Base-by-base conservation (phyloP, 1,140 invertebrate species). In the Temnothorax nylanderi region DNA sequence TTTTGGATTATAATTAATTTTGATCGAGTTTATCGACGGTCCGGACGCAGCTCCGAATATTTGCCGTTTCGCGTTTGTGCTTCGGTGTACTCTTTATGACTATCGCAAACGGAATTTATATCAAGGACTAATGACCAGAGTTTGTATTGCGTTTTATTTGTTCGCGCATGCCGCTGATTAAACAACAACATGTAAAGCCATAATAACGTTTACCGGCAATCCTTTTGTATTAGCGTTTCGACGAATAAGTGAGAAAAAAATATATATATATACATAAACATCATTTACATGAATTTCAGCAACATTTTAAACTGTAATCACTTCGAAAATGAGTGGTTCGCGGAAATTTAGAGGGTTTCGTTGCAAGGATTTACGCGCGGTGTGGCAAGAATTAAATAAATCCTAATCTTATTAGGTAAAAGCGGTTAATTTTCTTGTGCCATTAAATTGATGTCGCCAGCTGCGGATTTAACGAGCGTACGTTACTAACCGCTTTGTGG, bases 321-420 rank as follows among this genome's bases (percentile, higher is more conserved):
- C 51, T 54, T 44, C n/a, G 69, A 16, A 26, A 84, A 71, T 56
- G 16, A 60, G 37, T 32, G 51, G 69, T 13, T 32, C 65, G 26
- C 37, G 54, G 56, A 37, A 74, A 82, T 74, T 41, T 13, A 74
- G 56, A 58, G 54, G 11, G 16, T 74, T 16, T 4, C 41, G 21
- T 5, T 13, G 10, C 11, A n/a, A 34, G 10, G 67, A 32, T 74
- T 82, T 74, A 60, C 54, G 7, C 26, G 16, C 54, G 10, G 34
- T 16, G 54, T 21, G 54, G 21, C 69, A 58, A 72, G 41, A 74
- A 84, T 74, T 84, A 84, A 75, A 84, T 84, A 84, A 84, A 84
- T 84, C 80, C 80, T 84, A 74, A 84, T 84, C 80, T 84, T 84
- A 84, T 84, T 84, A 84, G 80, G 80, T 74, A 54, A 60, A 34